Evolutionary conservation across 2,888 invertebrate genomes (phyloP).

Genomic region (Barypeithes pellucidus): DNA sequence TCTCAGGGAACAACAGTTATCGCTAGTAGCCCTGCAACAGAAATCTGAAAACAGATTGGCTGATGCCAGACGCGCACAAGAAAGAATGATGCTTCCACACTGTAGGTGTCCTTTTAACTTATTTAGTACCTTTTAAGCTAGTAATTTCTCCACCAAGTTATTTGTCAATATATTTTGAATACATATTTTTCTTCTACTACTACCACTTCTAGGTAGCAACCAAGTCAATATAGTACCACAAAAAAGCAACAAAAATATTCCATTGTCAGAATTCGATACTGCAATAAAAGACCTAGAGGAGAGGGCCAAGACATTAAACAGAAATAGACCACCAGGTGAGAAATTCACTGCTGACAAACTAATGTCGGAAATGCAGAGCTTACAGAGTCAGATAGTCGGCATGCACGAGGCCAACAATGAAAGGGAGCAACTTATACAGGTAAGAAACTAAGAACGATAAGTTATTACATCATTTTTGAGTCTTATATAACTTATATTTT

Average conservation of each 20-base stretch:
- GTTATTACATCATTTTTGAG: no score
- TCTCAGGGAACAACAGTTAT: conserved; percentile 64
- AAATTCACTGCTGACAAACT: conserved; percentile 48
- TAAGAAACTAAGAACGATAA: conserved; percentile 22
- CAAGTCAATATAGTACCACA: conserved; percentile 46
- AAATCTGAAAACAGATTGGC: conserved; percentile 68
- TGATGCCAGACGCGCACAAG: conserved; percentile 66
- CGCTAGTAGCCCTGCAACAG: conserved; percentile 65
- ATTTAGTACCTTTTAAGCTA: not conserved
- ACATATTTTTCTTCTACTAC: not conserved
- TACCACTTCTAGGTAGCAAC: conserved; percentile 49
- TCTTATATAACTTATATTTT: no score
- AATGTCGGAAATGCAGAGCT: conserved; percentile 60
- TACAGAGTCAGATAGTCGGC: conserved; percentile 62
- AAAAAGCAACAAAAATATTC: conserved; percentile 48
- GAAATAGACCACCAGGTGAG: conserved; percentile 40
- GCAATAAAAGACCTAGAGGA: conserved; percentile 66
- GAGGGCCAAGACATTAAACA: conserved; percentile 62
- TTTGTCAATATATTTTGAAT: no score
- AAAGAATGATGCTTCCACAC: conserved; percentile 59
- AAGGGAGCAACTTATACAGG: conserved; percentile 55
- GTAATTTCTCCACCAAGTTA: not conserved
- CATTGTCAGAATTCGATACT: conserved; percentile 60
- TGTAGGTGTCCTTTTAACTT: conserved; percentile 29
- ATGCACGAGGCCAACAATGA: conserved; percentile 64